Evolutionary conservation across 2,797 vertebrate genomes (phyloP).

Genomic region (Dermochelys coriacea): DNA sequence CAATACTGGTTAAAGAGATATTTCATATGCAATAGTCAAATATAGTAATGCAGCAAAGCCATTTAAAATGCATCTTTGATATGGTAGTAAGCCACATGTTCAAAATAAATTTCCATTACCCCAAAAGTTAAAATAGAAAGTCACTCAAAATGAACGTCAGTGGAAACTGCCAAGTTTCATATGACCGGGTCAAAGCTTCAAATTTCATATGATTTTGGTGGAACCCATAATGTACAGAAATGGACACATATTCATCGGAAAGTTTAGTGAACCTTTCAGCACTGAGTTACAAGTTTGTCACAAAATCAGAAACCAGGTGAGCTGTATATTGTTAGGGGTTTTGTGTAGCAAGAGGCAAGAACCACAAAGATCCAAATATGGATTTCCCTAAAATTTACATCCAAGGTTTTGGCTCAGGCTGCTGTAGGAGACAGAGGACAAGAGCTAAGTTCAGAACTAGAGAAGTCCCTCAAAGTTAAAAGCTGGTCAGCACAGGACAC

Average conservation of each 20-base stretch:
- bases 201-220: not conserved
- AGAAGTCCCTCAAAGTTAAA: not conserved
- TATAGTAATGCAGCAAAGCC: not conserved
- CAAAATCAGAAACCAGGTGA: no score
- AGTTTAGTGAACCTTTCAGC: not conserved
- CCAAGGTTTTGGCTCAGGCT: not conserved
- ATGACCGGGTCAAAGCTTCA: not conserved
- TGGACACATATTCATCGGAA: not conserved
- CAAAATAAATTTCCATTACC: not conserved
- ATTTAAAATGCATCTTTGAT: not conserved
- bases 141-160: not conserved
- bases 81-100: accelerated
- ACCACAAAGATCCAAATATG: not conserved
- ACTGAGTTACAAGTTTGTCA: not conserved
- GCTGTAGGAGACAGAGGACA: not conserved
- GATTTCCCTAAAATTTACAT: not conserved
- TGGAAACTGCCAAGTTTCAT: not conserved
- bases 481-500: not conserved
- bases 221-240: not conserved
- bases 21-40: not conserved
- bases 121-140: not conserved
- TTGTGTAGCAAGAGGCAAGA: not conserved
- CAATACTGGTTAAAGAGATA: not conserved
- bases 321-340: not conserved
- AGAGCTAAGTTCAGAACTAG: not conserved